Evolutionary conservation across 1,140 invertebrate genomes (phyloP), one percentile per base, ranked within the genome.

Genomic region (Eulimnadia texana): DNA sequence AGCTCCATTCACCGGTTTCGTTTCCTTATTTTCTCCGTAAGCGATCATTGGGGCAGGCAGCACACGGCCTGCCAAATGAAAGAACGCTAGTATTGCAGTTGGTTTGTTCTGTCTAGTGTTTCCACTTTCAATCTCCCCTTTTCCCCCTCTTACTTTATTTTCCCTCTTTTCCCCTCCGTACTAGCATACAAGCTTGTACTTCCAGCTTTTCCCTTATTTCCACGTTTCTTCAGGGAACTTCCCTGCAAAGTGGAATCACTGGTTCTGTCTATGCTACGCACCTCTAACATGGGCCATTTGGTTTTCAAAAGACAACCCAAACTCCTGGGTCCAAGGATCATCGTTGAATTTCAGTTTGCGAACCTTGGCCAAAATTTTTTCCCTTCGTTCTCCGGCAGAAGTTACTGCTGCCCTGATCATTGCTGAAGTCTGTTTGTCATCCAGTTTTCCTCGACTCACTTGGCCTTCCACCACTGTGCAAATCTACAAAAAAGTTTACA

Each of bases 331-430:
- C n/a, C 50, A 55, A n/a, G 20, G 49, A 29, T 58, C 61, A 3
- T 25, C 6, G 6, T 6, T 6, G 9, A 62, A 33, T 25, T 63
- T 20, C 55, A 63, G 25, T 13, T 23, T 28, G 3, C 29, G 3
- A 27, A 63, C 42, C 3, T 33, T 23, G 6, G 78, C 69, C 66
- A 78, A 72, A 24, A 88, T 88, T 68, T 82, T 86, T 0, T 63
- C 1, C 66, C 82, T 82, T 0, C 85, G 74, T 0, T 66, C 68
- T 2, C 74, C 66, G 0, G 85, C 80, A 3, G 72, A 66, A 0
- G 80, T 84, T 1, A 84, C 84, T 1, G 84, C 79, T 50, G 67
- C 28, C 65, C 24, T 70, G 0, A 89, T 84, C 83, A 88, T 84
- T 0, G 67, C 72, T 0, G 75, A 62, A 0, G 84, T 80, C 70